phyloP scores from a whole-genome alignment of 2,888 invertebrate genomes.

The Nomada ferruginata region DNA sequence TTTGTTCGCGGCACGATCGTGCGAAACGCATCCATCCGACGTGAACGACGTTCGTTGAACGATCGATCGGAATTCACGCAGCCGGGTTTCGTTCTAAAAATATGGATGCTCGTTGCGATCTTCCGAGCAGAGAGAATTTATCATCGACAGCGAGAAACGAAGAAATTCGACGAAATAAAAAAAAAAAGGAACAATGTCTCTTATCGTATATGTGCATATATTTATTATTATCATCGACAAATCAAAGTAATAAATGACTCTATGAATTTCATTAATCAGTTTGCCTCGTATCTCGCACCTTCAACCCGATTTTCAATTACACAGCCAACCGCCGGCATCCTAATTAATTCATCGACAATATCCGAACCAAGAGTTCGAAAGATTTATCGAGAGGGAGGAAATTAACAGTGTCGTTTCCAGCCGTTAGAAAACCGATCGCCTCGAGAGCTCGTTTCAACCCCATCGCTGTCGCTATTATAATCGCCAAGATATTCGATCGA shows the following conservation, averaged over 20 bases:
- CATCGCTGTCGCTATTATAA: background rate
- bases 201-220: constrained; percentile 52
- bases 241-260: constrained; percentile 55
- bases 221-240: constrained; percentile 48
- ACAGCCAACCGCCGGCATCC: background rate
- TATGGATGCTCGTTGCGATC: constrained; percentile 7
- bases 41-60: constrained; percentile 31
- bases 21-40: background rate
- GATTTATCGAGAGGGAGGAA: no score
- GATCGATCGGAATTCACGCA: constrained; percentile 23
- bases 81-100: constrained; percentile 24
- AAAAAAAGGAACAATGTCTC: constrained; percentile 30
- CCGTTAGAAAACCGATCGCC: background rate
- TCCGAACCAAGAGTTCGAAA: background rate
- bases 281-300: background rate
- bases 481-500: background rate
- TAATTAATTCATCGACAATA: background rate
- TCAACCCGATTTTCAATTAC: background rate
- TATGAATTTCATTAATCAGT: constrained; percentile 47
- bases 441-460: constrained; percentile 1
- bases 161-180: background rate
- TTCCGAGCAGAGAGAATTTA: constrained; percentile 4
- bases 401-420: background rate
- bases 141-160: background rate
- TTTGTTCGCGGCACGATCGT: constrained; percentile 65